A percentile compares a stretch with the other conserved stretches of the same genome.
These are phyloP conservation scores for Cotesia typhae DNA, from an alignment of 1,140 invertebrate genomes.

Conservation along the genomic window DNA sequence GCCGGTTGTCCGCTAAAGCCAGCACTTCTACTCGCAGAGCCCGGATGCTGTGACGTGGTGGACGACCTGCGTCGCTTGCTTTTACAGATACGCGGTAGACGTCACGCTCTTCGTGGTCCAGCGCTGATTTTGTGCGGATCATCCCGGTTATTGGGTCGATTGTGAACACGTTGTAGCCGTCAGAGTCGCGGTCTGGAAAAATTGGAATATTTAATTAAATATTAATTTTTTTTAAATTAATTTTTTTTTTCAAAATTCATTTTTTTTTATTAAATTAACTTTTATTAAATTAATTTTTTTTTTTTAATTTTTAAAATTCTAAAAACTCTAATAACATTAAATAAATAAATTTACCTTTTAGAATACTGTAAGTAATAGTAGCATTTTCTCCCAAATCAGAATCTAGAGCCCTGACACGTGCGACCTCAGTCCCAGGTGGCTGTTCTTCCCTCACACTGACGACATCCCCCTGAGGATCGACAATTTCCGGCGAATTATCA, in stretches of 20 bases:
- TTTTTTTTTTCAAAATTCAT: slow-evolving; percentile 18
- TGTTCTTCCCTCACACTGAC: slow-evolving; percentile 90
- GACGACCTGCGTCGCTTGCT: slow-evolving; percentile 86
- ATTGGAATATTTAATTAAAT: slow-evolving; percentile 24
- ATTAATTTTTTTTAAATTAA: slow-evolving; percentile 19
- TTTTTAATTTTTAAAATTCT: no score
- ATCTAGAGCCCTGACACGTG: slow-evolving; percentile 85
- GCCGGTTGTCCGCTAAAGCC: slow-evolving; percentile 90
- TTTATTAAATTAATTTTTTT: no score
- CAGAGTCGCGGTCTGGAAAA: slow-evolving; percentile 74
- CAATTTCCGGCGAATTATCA: slow-evolving; percentile 88
- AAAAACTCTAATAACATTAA: no score
- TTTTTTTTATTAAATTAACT: no score
- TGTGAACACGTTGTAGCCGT: slow-evolving; percentile 84
- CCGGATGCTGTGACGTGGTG: slow-evolving; percentile 81
- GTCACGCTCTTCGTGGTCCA: slow-evolving; percentile 90
- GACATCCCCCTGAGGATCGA: slow-evolving; percentile 86
- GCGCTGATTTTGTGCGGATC: slow-evolving; percentile 84
- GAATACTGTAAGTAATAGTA: slow-evolving; percentile 85
- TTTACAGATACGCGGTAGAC: slow-evolving; percentile 86
- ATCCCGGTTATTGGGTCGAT: slow-evolving; percentile 87
- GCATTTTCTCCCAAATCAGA: slow-evolving; percentile 88
- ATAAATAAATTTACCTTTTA: slow-evolving; percentile 68
- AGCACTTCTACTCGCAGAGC: slow-evolving; percentile 86
- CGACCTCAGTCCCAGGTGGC: slow-evolving; percentile 84